Evolutionary conservation across 2,113 vertebrate genomes (phyloP), one percentile per base, ranked within the genome.

Genomic region (Telmatochromis brachygnathus): DNA sequence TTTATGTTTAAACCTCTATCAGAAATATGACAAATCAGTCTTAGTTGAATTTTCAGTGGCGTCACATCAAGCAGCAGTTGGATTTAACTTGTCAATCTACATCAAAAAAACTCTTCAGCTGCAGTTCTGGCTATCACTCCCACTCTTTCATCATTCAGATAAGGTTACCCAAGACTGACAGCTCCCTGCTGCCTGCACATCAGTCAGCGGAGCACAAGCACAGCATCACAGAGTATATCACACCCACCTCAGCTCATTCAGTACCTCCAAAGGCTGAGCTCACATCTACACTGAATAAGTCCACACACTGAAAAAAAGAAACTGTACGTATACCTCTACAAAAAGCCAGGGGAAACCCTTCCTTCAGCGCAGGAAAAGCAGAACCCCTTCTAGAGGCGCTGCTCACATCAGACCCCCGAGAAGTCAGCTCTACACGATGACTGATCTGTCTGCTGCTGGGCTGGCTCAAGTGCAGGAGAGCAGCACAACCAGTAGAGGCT

Each of bases 401-500:
- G 58, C 89, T 90, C 85, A 93, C 90, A 58, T 84, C 88, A 68
- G 89, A 77, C 19, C 33, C 28, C 73, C 6, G 82, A 83, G 13
- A 6, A 94, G 54, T 83, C 90, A 54, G 93, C 85, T 91, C 89
- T 88, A 84, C 65, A 68, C 90, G 7, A 87, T 39, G 53, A 47
- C 89, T 35, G 87, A 90, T 89, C 90, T 81, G 39, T 60, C 83
- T 82, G 83, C 77, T 84, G 85, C 85, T 87, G 80, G 75, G 87
- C 60, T 89, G 88, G 83, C 79, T 91, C 5, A 49, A 84, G 91
- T 84, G 87, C 89, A 93, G 89, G 47, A 79, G 89, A 91, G 94
- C 94, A 91, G 92, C 88, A 70, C 89, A 79, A 91, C 91, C 93
- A 91, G 92, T 84, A 90, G 87, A 83, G 86, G 91, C 92, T 90